Base-by-base conservation (phyloP, 2,113 vertebrate species). In the Globicephala melas region DNA sequence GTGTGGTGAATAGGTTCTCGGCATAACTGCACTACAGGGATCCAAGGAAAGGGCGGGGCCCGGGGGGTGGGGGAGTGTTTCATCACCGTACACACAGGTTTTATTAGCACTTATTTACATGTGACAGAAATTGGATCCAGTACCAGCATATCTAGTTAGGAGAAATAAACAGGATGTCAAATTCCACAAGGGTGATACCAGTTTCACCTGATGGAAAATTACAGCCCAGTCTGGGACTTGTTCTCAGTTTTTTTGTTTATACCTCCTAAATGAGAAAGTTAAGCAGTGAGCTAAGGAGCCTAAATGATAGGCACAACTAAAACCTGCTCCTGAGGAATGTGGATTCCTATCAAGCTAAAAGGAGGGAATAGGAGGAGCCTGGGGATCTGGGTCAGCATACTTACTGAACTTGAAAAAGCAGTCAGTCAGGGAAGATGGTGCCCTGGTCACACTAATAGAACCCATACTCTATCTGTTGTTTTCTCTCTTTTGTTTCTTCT, bases 141-240 rank as follows among this genome's bases (percentile, higher is more conserved):
- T 93, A 96, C 84, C 73, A 60, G 95, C 82, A 38, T 95, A 81
- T 97, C 96, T 96, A 38, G 89, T 97, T 96, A 84, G 71, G 81
- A 95, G 58, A 95, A 97, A 95, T 85, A 95, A 97, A 93, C 81
- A 93, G 0, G 38, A 87, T 70, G 93, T 90, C 79, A 84, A 0
- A 96, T 97, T 94, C 89, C 89, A 94, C 67, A 73, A 53, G 55
- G 31, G 74, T 92, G 95, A 95, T 95, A 85, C 74, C 80, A 81
- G 0, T 95, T 92, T 95, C 53, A 97, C 93, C 80, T 94, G 44
- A 80, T 95, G 96, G 96, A 97, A 97, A 96, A 96, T 97, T 98
- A 97, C 92, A 81, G 70, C 68, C 8, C 70, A 84, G 91, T 88
- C 58, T 82, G 50, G 93, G 47, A 82, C 85, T 94, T 94, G 83